Percentiles rank a stretch among this genome's conserved stretches.
Conservation (phyloP, 2,797 vertebrate genomes). For the Champsocephalus gunnari region DNA sequence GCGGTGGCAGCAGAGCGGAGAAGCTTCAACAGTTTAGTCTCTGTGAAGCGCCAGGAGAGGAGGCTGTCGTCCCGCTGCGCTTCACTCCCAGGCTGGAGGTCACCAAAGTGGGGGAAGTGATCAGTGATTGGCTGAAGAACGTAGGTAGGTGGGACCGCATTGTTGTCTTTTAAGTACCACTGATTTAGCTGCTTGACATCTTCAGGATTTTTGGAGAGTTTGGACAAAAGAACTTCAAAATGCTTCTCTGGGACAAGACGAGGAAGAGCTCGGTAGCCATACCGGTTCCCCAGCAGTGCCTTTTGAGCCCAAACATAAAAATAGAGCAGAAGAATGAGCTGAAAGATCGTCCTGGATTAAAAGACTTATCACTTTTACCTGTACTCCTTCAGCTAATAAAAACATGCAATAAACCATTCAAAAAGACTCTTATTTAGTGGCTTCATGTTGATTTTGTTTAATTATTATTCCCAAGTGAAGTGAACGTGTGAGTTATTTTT, state of each 20-base stretch:
- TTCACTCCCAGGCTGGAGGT: conserved; percentile 66
- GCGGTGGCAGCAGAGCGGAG: conserved; percentile 76
- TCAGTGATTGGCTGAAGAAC: conserved; percentile 85
- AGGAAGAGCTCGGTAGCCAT: conserved; percentile 83
- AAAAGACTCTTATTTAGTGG: background rate
- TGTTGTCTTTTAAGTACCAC: conserved; percentile 85
- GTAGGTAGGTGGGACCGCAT: conserved; percentile 82
- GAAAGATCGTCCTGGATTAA: background rate
- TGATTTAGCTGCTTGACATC: conserved; percentile 76
- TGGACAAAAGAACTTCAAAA: conserved; percentile 83
- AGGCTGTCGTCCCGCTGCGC: conserved; percentile 48
- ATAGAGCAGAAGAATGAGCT: background rate
- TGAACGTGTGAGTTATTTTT: background rate
- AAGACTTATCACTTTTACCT: background rate
- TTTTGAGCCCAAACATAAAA: conserved; percentile 53
- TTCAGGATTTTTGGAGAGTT: conserved; percentile 71
- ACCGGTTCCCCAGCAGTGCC: conserved; percentile 87
- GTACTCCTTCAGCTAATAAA: background rate
- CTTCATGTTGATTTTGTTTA: background rate
- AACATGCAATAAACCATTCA: background rate
- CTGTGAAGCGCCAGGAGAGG: conserved; percentile 69
- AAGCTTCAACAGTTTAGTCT: conserved; percentile 75
- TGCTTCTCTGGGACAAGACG: conserved; percentile 77
- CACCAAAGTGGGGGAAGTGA: conserved; percentile 75
- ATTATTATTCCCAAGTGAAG: background rate